Percentiles rank a stretch among this genome's conserved stretches.
phyloP scores from a whole-genome alignment of 2,888 invertebrate species.

The Saturnia pavonia region DNA sequence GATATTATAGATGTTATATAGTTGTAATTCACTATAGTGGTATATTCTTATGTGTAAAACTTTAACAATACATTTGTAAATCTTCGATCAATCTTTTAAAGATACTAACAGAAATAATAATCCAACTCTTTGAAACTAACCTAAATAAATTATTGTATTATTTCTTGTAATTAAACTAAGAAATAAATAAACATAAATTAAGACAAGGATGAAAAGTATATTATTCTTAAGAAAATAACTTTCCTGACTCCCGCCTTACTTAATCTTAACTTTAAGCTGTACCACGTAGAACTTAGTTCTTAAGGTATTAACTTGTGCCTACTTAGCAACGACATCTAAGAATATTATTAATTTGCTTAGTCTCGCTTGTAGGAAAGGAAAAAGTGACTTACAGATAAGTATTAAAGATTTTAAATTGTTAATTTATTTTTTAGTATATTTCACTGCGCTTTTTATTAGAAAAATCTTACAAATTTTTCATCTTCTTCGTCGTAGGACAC shows the following conservation, averaged over 20 bases:
- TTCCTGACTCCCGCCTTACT: constrained; percentile 25
- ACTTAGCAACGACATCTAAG: constrained; percentile 7
- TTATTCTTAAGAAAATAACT: constrained; percentile 30
- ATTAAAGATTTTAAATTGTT: background rate
- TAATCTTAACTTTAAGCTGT: constrained; percentile 35
- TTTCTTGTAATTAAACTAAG: background rate
- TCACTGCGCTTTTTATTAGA: background rate
- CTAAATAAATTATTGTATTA: background rate
- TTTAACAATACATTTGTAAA: no score
- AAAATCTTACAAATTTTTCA: no score
- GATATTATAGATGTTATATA: no score
- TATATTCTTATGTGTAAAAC: no score
- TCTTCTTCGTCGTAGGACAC: no score
- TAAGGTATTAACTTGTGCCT: constrained; percentile 12
- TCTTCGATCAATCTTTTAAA: no score
- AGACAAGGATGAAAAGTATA: constrained; percentile 28
- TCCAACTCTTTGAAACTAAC: background rate
- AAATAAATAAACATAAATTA: constrained; percentile 29
- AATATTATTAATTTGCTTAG: constrained; percentile 12
- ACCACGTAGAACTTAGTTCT: constrained; percentile 14
- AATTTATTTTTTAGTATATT: background rate
- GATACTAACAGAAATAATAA: background rate
- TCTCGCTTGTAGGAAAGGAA: background rate
- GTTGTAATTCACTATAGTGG: no score
- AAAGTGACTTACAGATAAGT: background rate